Percentiles rank a stretch among this genome's conserved stretches.
Evolutionary conservation across 2,113 vertebrate genomes (phyloP).

Genomic region (Uria lomvia): DNA sequence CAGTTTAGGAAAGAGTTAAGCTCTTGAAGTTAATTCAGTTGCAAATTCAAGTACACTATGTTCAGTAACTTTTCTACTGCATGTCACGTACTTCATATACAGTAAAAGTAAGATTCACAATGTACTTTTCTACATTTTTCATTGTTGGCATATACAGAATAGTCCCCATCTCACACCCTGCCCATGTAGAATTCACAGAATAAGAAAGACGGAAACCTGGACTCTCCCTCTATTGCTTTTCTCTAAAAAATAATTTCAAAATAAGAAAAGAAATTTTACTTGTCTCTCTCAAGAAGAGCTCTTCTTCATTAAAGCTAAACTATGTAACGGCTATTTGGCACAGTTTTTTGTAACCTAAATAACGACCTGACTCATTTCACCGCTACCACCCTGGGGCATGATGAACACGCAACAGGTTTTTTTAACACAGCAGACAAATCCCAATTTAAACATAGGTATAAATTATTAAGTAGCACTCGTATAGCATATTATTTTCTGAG

Average conservation of each 20-base stretch:
- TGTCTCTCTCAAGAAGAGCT: not conserved
- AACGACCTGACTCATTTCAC: not conserved
- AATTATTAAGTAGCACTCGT: conserved; percentile 42
- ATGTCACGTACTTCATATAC: rapidly evolving
- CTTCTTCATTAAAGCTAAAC: not conserved
- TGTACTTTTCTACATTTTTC: not conserved
- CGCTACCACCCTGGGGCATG: not conserved
- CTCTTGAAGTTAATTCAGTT: not conserved
- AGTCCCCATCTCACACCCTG: not conserved
- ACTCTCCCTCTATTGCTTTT: not conserved
- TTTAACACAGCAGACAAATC: not conserved
- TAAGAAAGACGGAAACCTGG: not conserved
- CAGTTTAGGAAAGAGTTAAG: not conserved
- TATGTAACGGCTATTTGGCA: not conserved
- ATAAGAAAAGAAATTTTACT: not conserved
- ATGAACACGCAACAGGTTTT: not conserved
- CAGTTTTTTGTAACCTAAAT: not conserved
- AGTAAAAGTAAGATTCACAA: not conserved
- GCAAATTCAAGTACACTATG: not conserved
- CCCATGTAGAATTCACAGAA: not conserved
- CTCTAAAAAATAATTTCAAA: not conserved
- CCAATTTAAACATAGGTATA: conserved; percentile 14
- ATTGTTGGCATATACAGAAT: not conserved
- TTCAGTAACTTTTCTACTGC: not conserved
- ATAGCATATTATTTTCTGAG: not conserved